Conservation (phyloP, 2,113 vertebrate genomes). For the Columba livia region DNA sequence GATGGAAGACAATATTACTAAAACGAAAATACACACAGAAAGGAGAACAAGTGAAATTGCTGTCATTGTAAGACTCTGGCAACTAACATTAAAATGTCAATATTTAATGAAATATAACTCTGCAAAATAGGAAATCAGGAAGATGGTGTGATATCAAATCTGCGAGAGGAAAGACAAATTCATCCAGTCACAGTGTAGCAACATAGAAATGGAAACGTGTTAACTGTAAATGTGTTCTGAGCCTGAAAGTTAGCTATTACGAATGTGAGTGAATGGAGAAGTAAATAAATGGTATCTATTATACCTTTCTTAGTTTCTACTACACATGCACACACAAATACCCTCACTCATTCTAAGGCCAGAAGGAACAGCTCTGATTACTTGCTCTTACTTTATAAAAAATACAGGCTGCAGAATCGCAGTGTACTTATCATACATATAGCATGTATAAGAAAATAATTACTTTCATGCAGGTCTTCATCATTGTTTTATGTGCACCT, state of each 20-base stretch:
- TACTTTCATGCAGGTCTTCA: rapidly evolving
- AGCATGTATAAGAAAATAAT: neutral
- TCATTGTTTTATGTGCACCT: neutral
- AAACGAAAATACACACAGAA: neutral
- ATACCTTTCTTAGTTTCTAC: neutral
- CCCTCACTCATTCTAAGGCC: neutral
- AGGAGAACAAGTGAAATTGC: neutral
- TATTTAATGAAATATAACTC: neutral
- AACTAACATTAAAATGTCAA: conserved; percentile 6
- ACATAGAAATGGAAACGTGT: neutral
- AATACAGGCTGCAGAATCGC: neutral
- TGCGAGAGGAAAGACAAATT: neutral
- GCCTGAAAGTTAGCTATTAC: neutral
- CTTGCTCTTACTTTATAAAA: neutral
- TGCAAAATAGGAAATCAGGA: neutral
- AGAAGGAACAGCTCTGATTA: neutral
- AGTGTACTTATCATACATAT: neutral
- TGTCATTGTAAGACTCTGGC: neutral
- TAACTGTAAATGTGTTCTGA: neutral
- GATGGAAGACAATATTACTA: neutral
- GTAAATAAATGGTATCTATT: neutral
- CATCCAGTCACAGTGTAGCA: neutral
- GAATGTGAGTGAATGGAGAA: neutral
- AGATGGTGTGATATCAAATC: neutral
- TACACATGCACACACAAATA: neutral